Conservation (phyloP, 2,113 vertebrate species). For the Platysternon megacephalum region DNA sequence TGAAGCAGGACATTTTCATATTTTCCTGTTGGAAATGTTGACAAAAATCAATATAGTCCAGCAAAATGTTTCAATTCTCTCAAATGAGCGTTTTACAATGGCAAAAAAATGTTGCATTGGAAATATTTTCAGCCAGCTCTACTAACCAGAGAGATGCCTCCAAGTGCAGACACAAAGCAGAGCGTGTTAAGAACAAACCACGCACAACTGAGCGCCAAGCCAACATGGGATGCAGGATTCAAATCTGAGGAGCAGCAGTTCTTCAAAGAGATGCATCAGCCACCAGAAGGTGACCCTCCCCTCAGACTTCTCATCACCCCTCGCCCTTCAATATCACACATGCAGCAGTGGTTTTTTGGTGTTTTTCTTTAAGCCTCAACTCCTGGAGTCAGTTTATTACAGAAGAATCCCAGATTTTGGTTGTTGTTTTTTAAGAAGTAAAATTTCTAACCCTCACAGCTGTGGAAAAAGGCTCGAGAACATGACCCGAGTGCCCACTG, state of each 20-base stretch:
- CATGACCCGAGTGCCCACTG: not conserved
- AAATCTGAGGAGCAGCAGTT: too few species aligned
- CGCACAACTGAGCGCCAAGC: accelerated
- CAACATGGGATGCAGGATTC: too few species aligned
- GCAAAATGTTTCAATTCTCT: not conserved
- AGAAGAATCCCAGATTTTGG: not conserved
- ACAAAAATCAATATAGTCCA: accelerated
- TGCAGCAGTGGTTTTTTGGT: not conserved
- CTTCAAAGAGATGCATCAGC: too few species aligned
- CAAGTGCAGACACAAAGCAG: accelerated
- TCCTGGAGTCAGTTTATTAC: not conserved
- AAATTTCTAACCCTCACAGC: not conserved
- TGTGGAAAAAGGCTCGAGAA: not conserved
- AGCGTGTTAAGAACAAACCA: too few species aligned
- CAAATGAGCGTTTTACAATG: not conserved
- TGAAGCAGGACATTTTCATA: not conserved
- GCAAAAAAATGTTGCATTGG: not conserved
- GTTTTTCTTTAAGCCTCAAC: not conserved
- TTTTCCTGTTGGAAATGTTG: not conserved
- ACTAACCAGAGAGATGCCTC: accelerated
- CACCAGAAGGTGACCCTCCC: too few species aligned
- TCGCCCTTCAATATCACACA: not conserved
- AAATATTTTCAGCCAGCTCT: not conserved
- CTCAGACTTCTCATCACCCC: too few species aligned
- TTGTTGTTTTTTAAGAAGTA: too few species aligned